Percentiles rank a stretch among this genome's conserved stretches.
Evolutionary conservation across 2,797 vertebrate species (phyloP).

Genomic region (Clarias laeviceps): DNA sequence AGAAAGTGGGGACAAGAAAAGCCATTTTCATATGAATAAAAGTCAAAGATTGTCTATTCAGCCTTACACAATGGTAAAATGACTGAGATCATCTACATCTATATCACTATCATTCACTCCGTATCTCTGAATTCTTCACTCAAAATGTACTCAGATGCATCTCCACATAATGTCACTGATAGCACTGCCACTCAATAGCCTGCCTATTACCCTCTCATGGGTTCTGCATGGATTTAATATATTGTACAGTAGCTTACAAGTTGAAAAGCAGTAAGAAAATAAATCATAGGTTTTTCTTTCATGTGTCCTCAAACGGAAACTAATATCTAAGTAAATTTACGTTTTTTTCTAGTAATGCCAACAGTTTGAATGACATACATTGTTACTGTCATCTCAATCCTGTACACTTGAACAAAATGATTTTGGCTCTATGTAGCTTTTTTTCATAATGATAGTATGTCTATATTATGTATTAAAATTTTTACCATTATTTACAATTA

Average conservation of each 20-base stretch:
- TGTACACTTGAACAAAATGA: background rate
- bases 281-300: background rate
- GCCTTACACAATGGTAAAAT: background rate
- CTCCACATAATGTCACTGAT: background rate
- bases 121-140: background rate
- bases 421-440: too few species aligned
- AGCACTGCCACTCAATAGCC: background rate
- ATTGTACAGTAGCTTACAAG: background rate
- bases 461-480: too few species aligned
- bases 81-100: background rate
- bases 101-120: too few species aligned
- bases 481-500: too few species aligned
- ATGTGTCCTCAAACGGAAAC: background rate
- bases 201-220: background rate
- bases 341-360: background rate
- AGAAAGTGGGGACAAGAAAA: background rate
- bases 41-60: background rate
- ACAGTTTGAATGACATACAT: background rate
- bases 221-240: slow-evolving; percentile 1
- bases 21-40: background rate
- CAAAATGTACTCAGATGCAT: background rate
- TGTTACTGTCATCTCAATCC: background rate
- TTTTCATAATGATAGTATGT: too few species aligned
- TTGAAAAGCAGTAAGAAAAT: background rate
- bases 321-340: background rate